Evolutionary conservation across 2,113 vertebrate species (phyloP).

Genomic region (Leiothrix lutea): DNA sequence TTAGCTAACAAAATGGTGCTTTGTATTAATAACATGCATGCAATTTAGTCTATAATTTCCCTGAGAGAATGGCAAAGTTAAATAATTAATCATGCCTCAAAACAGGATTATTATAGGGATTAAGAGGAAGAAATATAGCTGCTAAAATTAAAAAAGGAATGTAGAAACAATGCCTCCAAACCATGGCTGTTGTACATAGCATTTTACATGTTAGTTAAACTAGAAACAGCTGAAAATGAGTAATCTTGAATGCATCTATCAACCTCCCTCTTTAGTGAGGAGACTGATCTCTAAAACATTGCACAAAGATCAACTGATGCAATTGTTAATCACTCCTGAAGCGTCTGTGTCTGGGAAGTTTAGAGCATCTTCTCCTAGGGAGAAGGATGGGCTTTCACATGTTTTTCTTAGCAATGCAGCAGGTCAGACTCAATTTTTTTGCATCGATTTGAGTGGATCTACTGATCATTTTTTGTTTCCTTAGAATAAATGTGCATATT

Average conservation of each 20-base stretch:
- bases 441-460: background rate
- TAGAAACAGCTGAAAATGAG: constrained; percentile 62
- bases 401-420: background rate
- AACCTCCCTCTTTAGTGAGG: background rate
- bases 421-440: background rate
- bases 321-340: background rate
- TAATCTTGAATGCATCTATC: constrained; percentile 49
- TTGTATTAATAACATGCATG: constrained; percentile 53
- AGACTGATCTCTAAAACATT: background rate
- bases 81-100: constrained; percentile 60
- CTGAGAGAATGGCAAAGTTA: constrained; percentile 58
- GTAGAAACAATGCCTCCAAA: constrained; percentile 58
- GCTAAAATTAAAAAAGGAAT: constrained; percentile 37
- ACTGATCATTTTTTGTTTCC: background rate
- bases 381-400: background rate
- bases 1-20: constrained; percentile 58
- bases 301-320: constrained; percentile 1
- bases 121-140: constrained; percentile 45
- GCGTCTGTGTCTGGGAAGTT: background rate
- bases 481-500: background rate
- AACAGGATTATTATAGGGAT: constrained; percentile 52
- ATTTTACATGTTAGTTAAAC: constrained; percentile 52
- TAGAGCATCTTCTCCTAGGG: background rate
- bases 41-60: constrained; percentile 28
- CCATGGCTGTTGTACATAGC: constrained; percentile 8